A percentile compares a stretch with the other conserved stretches of the same genome.
These are phyloP conservation scores for Aphyosemion australe DNA, from an alignment of 2,113 vertebrate genomes.

Conservation along the genomic window DNA sequence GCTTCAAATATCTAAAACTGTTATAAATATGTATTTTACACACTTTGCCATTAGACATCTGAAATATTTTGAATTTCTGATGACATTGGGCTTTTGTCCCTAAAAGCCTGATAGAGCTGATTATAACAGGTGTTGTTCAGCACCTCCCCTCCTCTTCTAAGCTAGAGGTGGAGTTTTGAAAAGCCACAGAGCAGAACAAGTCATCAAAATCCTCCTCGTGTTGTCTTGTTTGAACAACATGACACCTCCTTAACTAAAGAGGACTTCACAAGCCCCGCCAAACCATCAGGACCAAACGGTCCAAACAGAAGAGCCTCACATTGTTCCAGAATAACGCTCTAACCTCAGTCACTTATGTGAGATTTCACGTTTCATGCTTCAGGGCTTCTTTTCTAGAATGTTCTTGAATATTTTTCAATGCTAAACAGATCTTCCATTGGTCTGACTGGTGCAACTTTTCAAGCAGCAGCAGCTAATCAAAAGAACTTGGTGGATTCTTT, in stretches of 20 bases:
- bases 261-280: conserved; percentile 11
- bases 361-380: background rate
- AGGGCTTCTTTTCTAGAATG: background rate
- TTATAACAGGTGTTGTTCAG: background rate
- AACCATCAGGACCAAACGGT: background rate
- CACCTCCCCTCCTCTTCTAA: background rate
- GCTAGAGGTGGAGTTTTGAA: conserved; percentile 26
- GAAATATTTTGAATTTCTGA: too few species aligned
- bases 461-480: background rate
- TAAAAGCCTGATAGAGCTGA: background rate
- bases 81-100: too few species aligned
- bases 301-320: background rate
- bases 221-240: conserved; percentile 4
- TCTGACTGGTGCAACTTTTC: background rate
- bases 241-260: conserved; percentile 5
- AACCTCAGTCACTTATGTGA: background rate
- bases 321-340: background rate
- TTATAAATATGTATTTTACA: too few species aligned
- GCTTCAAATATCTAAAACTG: too few species aligned
- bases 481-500: too few species aligned
- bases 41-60: too few species aligned
- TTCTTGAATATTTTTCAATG: background rate
- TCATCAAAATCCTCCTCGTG: conserved; percentile 10
- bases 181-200: conserved; percentile 30
- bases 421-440: too few species aligned